Conservation (phyloP, 2,888 invertebrate species). For the Melanostoma scalare region DNA sequence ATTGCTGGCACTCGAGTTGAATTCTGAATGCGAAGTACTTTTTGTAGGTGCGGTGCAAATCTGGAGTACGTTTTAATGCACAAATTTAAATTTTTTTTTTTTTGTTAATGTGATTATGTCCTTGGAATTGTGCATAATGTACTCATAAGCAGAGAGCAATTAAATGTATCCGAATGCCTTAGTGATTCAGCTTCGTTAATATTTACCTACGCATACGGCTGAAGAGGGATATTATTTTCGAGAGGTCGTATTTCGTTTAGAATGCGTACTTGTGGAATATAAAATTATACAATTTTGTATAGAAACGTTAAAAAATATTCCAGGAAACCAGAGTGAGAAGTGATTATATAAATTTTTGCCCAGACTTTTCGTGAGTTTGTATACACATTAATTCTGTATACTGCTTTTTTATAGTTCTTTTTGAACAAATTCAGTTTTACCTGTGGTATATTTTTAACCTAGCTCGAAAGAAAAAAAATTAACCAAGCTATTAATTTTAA, state of each 20-base stretch:
- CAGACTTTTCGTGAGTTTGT: no score
- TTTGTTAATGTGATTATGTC: slow-evolving; percentile 60
- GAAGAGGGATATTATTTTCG: slow-evolving; percentile 15
- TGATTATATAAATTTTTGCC: no score
- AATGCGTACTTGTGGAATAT: not conserved
- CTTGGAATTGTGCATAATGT: slow-evolving; percentile 51
- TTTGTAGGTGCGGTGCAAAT: slow-evolving; percentile 12
- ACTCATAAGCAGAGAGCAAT: slow-evolving; percentile 37
- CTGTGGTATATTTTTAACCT: no score
- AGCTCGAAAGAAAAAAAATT: no score
- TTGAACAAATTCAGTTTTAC: no score
- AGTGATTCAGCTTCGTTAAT: slow-evolving; percentile 47
- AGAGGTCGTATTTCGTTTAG: slow-evolving; percentile 5
- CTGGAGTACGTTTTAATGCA: slow-evolving; percentile 32
- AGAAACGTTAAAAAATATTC: no score
- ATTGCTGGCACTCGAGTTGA: slow-evolving; percentile 47
- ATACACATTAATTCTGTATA: no score
- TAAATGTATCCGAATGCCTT: slow-evolving; percentile 45
- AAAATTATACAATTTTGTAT: no score
- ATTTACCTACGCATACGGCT: not conserved
- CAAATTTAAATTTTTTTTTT: slow-evolving; percentile 51
- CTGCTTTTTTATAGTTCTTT: no score
- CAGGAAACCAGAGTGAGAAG: no score
- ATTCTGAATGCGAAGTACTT: slow-evolving; percentile 22
- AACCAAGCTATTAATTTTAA: no score